phyloP scores from a whole-genome alignment of 1,140 invertebrate genomes.

The Drosophila kohkoa region DNA sequence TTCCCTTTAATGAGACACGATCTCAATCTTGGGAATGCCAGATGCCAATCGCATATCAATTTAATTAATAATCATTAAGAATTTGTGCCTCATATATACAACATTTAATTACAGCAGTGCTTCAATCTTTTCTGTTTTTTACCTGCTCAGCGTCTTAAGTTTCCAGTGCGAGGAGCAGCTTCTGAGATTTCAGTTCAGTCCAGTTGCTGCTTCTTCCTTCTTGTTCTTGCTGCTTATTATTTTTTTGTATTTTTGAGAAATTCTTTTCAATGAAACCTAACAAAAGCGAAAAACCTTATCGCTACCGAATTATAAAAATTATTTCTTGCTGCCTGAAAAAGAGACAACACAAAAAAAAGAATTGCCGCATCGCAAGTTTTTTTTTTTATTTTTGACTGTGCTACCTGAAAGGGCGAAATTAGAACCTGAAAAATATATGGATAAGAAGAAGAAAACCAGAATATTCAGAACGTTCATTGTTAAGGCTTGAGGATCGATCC shows the following conservation, averaged over 20 bases:
- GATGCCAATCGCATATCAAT: conserved; percentile 1
- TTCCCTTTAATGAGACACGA: too few relatives aligned
- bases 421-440: conserved; percentile 26
- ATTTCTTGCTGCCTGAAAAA: conserved; percentile 2
- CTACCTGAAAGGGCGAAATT: conserved; percentile 49
- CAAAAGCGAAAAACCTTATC: conserved; percentile 38
- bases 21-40: background rate
- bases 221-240: conserved; percentile 7
- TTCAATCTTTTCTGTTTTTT: conserved; percentile 2
- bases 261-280: conserved; percentile 51
- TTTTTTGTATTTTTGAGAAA: conserved; percentile 17
- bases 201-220: background rate
- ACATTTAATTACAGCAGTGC: conserved; percentile 19
- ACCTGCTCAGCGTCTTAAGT: conserved; percentile 42
- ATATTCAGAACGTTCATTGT: conserved; percentile 20
- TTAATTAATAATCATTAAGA: conserved; percentile 16
- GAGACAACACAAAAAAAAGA: conserved; percentile 42
- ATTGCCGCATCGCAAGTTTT: conserved; percentile 38
- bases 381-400: conserved; percentile 16
- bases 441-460: background rate
- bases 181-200: conserved; percentile 28
- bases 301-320: conserved; percentile 37
- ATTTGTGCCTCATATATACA: background rate
- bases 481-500: conserved; percentile 27
- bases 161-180: conserved; percentile 17